phyloP scores from a whole-genome alignment of 2,797 vertebrate species.

The Leptatherina wallacei region DNA sequence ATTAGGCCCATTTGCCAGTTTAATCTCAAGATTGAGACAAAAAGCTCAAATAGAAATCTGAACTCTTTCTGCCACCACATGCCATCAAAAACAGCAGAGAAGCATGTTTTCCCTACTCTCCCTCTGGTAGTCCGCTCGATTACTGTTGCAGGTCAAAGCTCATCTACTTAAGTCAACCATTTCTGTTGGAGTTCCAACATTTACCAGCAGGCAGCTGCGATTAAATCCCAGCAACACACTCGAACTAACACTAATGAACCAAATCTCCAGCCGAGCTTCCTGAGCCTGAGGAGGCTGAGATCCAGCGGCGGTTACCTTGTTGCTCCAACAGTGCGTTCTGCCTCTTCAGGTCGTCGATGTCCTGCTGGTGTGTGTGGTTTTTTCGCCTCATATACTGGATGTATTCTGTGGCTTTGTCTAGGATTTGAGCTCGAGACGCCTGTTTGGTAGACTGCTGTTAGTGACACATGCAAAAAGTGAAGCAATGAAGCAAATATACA shows the following conservation, averaged over 20 bases:
- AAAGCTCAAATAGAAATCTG: too few species aligned
- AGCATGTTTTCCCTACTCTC: not conserved
- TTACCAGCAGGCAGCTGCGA: not conserved
- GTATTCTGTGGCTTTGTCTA: slow-evolving; percentile 99
- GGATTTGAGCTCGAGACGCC: slow-evolving; percentile 99
- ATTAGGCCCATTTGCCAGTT: too few species aligned
- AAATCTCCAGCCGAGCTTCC: not conserved
- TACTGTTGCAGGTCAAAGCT: not conserved
- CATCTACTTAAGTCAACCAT: not conserved
- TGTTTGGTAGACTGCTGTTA: slow-evolving; percentile 88
- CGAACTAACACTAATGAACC: not conserved
- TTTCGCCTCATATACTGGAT: slow-evolving; percentile 99
- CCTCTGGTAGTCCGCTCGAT: not conserved
- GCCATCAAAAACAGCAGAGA: not conserved
- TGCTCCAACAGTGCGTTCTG: slow-evolving; percentile 98
- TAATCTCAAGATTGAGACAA: too few species aligned
- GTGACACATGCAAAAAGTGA: slow-evolving; percentile 81
- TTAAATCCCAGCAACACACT: not conserved
- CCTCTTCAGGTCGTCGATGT: slow-evolving; percentile 98
- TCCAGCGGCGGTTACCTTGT: slow-evolving; percentile 85
- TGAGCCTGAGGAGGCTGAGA: too few species aligned
- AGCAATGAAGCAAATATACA: slow-evolving; percentile 72
- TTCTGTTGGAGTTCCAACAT: not conserved
- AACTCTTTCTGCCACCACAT: too few species aligned
- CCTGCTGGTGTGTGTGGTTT: slow-evolving; percentile 99